Evolutionary conservation across 2,113 vertebrate species (phyloP).

Genomic region (Cyanistes caeruleus): DNA sequence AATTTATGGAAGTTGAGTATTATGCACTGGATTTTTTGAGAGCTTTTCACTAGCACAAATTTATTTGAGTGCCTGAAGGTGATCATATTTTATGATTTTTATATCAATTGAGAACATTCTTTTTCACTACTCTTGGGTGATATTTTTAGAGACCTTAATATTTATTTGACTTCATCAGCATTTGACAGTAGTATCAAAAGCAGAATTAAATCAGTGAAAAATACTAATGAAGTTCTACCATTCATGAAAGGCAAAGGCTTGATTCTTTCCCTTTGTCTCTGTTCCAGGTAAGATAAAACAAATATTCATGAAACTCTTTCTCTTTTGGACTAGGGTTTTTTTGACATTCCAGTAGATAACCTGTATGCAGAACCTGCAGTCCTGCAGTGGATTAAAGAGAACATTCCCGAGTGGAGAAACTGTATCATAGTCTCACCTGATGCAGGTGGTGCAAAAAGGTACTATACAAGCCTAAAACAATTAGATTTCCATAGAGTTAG

Average conservation of each 20-base stretch:
- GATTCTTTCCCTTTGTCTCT: background rate
- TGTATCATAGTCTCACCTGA: constrained; percentile 94
- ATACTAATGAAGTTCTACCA: background rate
- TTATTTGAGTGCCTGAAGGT: background rate
- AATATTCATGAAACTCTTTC: background rate
- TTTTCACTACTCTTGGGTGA: background rate
- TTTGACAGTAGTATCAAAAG: background rate
- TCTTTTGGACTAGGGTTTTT: constrained; percentile 84
- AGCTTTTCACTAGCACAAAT: background rate
- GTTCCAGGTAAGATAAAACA: background rate
- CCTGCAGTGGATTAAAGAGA: constrained; percentile 92
- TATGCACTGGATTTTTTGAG: background rate
- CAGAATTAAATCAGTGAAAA: background rate
- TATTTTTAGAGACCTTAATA: background rate
- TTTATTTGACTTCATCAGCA: background rate
- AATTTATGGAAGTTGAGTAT: background rate
- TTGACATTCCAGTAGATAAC: constrained; percentile 96
- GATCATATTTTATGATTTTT: background rate
- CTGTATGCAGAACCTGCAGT: constrained; percentile 94
- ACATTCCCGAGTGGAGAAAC: constrained; percentile 90
- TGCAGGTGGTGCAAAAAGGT: constrained; percentile 95
- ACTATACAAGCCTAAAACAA: background rate
- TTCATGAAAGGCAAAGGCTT: background rate
- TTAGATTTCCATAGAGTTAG: background rate
- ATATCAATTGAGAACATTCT: background rate